These are phyloP conservation scores for Rhinichthys klamathensis DNA, from an alignment of 2,113 vertebrate species.

Conservation along the genomic window DNA sequence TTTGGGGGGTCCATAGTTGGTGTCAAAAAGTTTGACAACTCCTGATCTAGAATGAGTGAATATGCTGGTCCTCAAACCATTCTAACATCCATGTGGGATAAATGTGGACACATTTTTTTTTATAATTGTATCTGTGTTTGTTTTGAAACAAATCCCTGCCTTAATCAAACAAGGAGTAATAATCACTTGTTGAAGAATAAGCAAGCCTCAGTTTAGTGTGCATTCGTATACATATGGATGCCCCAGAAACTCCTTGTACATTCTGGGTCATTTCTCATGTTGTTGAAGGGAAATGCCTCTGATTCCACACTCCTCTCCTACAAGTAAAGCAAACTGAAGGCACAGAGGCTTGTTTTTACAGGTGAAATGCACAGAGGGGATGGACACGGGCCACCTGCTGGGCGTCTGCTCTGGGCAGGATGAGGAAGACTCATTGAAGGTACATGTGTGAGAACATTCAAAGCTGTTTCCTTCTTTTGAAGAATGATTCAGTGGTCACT, in stretches of 20 bases:
- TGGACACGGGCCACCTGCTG: constrained; percentile 65
- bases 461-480: background rate
- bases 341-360: constrained; percentile 74
- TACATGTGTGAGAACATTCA: constrained; percentile 59
- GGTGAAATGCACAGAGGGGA: constrained; percentile 82
- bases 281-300: constrained; percentile 56
- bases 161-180: constrained; percentile 18
- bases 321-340: constrained; percentile 66
- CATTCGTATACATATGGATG: background rate
- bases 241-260: constrained; percentile 8
- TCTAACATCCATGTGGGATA: background rate
- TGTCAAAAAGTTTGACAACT: background rate
- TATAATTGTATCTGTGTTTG: background rate
- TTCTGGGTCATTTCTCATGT: constrained; percentile 32
- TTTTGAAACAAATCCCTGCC: background rate
- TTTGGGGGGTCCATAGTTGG: background rate
- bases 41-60: background rate
- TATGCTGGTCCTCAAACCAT: background rate
- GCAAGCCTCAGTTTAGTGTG: constrained; percentile 13
- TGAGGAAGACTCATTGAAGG: constrained; percentile 72
- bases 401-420: constrained; percentile 76
- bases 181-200: constrained; percentile 1
- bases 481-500: background rate
- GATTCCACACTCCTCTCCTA: constrained; percentile 54
- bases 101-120: no score